These are phyloP conservation scores for Phrynosoma blainvillii DNA, from an alignment of 2,113 vertebrate species.

Conservation along the genomic window DNA sequence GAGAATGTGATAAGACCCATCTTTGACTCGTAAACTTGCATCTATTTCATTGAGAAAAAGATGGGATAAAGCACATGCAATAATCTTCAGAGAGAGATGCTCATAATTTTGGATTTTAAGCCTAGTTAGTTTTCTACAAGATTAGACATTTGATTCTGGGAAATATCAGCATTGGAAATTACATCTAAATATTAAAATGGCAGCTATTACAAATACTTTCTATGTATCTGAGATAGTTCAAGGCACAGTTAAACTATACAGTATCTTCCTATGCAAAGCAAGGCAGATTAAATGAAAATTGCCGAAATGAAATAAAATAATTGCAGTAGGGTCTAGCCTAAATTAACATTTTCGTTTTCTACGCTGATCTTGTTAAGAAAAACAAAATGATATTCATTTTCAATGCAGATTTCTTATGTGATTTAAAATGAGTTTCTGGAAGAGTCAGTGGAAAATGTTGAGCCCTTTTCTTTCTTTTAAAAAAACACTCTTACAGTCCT, in stretches of 20 bases:
- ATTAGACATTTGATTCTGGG: conserved; percentile 3
- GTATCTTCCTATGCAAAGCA: background rate
- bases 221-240: conserved; percentile 3
- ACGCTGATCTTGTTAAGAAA: background rate
- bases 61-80: no score
- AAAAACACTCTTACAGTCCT: background rate
- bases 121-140: conserved; percentile 19
- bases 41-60: no score
- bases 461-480: background rate
- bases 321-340: conserved; percentile 25
- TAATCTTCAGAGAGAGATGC: no score
- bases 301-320: conserved; percentile 43
- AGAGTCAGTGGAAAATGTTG: background rate
- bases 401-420: background rate
- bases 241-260: conserved; percentile 20
- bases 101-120: background rate
- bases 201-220: background rate
- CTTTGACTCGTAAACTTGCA: no score
- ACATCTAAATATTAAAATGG: conserved; percentile 35
- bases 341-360: conserved; percentile 51
- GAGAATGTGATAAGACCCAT: no score
- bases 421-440: background rate
- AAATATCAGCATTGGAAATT: background rate
- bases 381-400: background rate
- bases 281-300: conserved; percentile 26